Evolutionary conservation across 1,140 invertebrate genomes (phyloP), one percentile per base, ranked within the genome.

Genomic region (Vanessa tameamea): DNA sequence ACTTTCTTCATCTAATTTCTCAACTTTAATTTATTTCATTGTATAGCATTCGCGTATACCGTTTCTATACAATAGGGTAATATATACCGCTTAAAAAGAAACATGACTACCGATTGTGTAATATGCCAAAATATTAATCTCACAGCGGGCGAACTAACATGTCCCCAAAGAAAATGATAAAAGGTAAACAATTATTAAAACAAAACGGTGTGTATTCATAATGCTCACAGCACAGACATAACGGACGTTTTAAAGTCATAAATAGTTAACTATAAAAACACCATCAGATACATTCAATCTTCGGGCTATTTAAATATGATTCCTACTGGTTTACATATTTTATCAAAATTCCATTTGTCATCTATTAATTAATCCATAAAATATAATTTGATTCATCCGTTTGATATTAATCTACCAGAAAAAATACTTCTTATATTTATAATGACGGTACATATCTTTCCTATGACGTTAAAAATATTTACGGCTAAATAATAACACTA

Each of bases 121-220:
- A 26, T 59, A 8, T 26, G 20, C 23, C 11, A 59, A 59, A 57
- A 23, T 26, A 59, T 26, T 59, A 26, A 59, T 59, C 55, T 59
- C 55, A 13, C 55, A 59, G 23, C 55, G 55, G 55, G 55, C 11
- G 20, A 26, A 26, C 51, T 31, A 61, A 61, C 57, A 37, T 61
- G 14, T 23, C 57, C 26, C n/a, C 26, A 61, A 61, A 61, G 23
- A n/a, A 61, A 61, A 61, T 61, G 23, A 61, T 23, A 57, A 57
- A 23, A 57, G 12, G 8, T 12, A 57, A 61, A 16, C 57, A 14
- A 26, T 12, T 61, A n/a, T 4, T 12, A 7, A 61, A 61, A 61
- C 57, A 61, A 37, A 57, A 23, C 23, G 23, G 16, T 57, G 53
- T 57, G 2, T 23, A 26, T 57, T 23, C 11, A 26, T 57, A 14